Evolutionary conservation across 2,113 vertebrate genomes (phyloP).

Genomic region (Platysternon megacephalum): DNA sequence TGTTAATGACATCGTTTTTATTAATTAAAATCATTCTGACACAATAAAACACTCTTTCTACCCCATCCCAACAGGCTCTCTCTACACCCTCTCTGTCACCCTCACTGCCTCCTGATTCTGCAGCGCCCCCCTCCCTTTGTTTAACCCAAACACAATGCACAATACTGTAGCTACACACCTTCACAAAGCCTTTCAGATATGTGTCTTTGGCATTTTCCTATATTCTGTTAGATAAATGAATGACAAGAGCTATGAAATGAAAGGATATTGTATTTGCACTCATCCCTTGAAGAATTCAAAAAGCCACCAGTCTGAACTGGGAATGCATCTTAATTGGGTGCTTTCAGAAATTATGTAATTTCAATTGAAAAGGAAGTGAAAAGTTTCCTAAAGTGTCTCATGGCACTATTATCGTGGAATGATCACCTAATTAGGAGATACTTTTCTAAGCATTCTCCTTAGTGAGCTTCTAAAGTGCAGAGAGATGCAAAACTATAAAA

Average conservation of each 20-base stretch:
- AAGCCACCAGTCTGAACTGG: not conserved
- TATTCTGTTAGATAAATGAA: not conserved
- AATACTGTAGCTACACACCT: not conserved
- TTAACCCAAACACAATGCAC: not conserved
- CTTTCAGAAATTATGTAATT: not conserved
- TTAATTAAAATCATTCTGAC: not conserved
- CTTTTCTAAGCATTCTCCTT: not conserved
- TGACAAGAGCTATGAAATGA: not conserved
- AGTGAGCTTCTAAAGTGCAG: not conserved
- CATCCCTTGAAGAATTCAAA: not conserved
- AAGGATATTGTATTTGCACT: not conserved
- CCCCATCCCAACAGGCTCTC: not conserved
- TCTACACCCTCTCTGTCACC: not conserved
- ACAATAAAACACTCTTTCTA: not conserved
- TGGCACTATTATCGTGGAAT: not conserved
- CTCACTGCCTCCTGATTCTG: not conserved
- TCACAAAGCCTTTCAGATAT: not conserved
- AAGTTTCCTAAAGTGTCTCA: not conserved
- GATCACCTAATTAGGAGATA: not conserved
- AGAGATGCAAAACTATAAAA: not conserved
- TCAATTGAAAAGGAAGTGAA: not conserved
- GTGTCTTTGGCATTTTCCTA: not conserved
- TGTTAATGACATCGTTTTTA: not conserved
- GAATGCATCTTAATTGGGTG: not conserved
- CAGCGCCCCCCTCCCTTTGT: not conserved